Conservation (phyloP, 2,797 vertebrate species). For the Odontamblyopus lacepedii region DNA sequence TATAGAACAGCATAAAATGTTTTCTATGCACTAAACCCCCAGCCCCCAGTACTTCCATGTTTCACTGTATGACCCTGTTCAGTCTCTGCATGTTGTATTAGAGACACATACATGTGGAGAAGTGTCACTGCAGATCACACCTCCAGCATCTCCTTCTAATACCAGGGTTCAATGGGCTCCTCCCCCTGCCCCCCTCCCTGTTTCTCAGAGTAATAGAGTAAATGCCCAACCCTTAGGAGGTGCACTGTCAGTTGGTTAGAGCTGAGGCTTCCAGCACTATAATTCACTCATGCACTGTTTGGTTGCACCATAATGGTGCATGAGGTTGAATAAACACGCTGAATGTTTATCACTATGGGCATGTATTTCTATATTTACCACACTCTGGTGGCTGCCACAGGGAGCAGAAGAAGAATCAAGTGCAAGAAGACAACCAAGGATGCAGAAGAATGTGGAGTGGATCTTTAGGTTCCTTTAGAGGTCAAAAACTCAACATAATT, state of each 20-base stretch:
- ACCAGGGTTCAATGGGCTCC: slow-evolving; percentile 1
- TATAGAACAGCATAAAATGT: background rate
- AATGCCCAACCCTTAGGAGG: slow-evolving; percentile 16
- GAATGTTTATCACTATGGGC: slow-evolving; percentile 23
- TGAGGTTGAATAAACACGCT: slow-evolving; percentile 30
- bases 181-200: background rate
- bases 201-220: slow-evolving; percentile 6
- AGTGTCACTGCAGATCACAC: slow-evolving; percentile 44
- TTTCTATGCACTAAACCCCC: background rate
- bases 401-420: slow-evolving; percentile 7
- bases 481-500: too few relatives aligned
- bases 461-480: too few relatives aligned
- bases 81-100: slow-evolving; percentile 24
- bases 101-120: slow-evolving; percentile 22
- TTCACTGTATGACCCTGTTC: slow-evolving; percentile 23
- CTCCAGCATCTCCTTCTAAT: slow-evolving; percentile 24
- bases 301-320: slow-evolving; percentile 27
- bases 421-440: background rate
- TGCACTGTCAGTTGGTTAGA: slow-evolving; percentile 7
- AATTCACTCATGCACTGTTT: slow-evolving; percentile 40
- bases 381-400: background rate
- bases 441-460: too few relatives aligned
- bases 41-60: slow-evolving; percentile 1
- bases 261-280: slow-evolving; percentile 16
- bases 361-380: background rate